phyloP scores from a whole-genome alignment of 2,797 vertebrate species.

The Gymnoscopelus braueri region DNA sequence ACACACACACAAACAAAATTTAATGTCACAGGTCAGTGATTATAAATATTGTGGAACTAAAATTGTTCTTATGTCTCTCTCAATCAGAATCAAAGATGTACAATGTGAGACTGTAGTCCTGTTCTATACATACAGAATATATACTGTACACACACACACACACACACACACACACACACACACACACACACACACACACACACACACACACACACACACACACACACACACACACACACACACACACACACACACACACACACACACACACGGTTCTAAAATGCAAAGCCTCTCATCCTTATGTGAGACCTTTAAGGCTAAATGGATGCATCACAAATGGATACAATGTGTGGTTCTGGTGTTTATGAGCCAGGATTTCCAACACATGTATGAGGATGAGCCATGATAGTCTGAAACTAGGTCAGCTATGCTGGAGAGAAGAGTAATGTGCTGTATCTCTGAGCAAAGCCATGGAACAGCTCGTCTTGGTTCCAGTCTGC shows the following conservation, averaged over 20 bases:
- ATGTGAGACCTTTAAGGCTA: conserved; percentile 6
- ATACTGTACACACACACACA: conserved; percentile 11
- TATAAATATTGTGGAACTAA: neutral
- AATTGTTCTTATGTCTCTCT: neutral
- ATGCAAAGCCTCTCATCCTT: conserved; percentile 17
- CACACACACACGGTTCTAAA: neutral
- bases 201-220: neutral
- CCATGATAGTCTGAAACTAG: conserved; percentile 55
- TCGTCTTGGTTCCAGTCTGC: conserved; percentile 41
- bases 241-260: neutral
- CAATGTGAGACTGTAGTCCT: too few relatives aligned
- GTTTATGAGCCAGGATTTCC: conserved; percentile 29
- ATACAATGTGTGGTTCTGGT: conserved; percentile 36
- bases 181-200: neutral
- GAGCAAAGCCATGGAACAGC: conserved; percentile 48
- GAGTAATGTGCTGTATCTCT: conserved; percentile 58
- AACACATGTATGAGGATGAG: conserved; percentile 64
- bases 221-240: neutral
- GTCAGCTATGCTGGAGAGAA: conserved; percentile 72
- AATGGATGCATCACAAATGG: conserved; percentile 15
- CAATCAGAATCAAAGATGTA: too few relatives aligned
- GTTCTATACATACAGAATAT: neutral
- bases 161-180: neutral
- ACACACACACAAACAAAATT: neutral
- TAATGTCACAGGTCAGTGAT: neutral